Evolutionary conservation across 1,140 invertebrate species (phyloP), one percentile per base, ranked within the genome.

Genomic region (Dendroctonus valens): DNA sequence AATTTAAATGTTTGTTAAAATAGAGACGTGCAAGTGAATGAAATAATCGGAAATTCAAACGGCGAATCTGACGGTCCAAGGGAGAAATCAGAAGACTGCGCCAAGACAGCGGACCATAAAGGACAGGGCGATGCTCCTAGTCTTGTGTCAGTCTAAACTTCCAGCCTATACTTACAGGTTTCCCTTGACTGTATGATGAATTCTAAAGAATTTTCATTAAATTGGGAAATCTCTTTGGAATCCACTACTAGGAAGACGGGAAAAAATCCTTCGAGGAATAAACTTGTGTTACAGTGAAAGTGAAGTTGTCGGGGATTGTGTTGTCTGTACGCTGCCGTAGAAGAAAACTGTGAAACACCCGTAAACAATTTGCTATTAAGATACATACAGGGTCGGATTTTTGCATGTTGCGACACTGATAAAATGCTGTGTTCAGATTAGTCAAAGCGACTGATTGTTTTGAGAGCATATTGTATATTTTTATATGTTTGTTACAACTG

Each of bases 401-500:
- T 15, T 69, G 65, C 49, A 65, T 44, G 54, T 53, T 54, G 70
- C 65, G 60, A 70, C 70, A 67, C 68, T 72, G 69, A 69, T 72
- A 57, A 55, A 73, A 70, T 59, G 73, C 66, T 73, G 72, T 74
- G 73, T 74, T 74, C 72, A 73, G 67, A 70, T 65, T 62, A 62
- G 66, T 70, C 64, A 58, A 74, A 57, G 70, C 65, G 75, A 76
- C 73, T 73, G 73, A 75, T 76, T 74, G 72, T 75, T 76, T 67
- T 74, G 75, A 77, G 72, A 76, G 72, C 74, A 73, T 75, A 77
- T 72, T 78, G 77, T 78, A 77, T 78, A 78, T 78, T 78, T 78
- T 78, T 78, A 74, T 78, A 78, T 78, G 72, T 78, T 78, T 78
- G 77, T 78, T 78, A 78, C 77, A 74, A 76, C 72, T 77, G 76